A percentile compares a stretch with the other conserved stretches of the same genome.
phyloP scores from a whole-genome alignment of 2,888 invertebrate species.

The Tiliacea citrago region DNA sequence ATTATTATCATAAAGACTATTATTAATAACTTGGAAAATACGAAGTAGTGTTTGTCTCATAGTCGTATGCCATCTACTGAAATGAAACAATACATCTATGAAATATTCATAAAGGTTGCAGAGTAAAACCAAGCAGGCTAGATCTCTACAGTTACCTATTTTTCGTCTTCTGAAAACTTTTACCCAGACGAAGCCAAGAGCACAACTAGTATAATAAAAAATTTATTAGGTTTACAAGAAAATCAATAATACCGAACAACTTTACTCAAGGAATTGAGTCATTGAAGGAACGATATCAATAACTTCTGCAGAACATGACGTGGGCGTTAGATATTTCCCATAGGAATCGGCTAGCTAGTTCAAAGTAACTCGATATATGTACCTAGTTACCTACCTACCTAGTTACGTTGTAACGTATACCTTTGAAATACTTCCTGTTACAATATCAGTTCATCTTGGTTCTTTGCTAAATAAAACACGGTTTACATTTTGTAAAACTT shows the following conservation, averaged over 20 bases:
- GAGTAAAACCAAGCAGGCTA: too few species aligned
- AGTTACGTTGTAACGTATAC: neutral
- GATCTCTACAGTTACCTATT: neutral
- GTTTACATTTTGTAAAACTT: neutral
- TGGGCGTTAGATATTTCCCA: slow-evolving; percentile 27
- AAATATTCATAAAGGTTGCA: too few species aligned
- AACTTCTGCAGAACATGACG: slow-evolving; percentile 15
- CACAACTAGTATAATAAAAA: neutral
- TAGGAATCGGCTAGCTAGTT: slow-evolving; percentile 2
- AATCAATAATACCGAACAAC: slow-evolving; percentile 14
- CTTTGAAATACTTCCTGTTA: neutral
- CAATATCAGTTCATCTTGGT: neutral
- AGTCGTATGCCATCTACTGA: too few species aligned
- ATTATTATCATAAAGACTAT: too few species aligned
- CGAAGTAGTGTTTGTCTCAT: too few species aligned
- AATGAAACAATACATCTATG: too few species aligned
- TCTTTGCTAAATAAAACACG: neutral
- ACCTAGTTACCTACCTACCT: neutral
- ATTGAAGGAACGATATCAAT: slow-evolving; percentile 21
- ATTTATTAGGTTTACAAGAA: slow-evolving; percentile 1
- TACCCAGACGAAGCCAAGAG: too few species aligned
- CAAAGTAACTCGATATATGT: neutral
- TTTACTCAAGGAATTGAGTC: slow-evolving; percentile 5
- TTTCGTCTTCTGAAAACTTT: neutral
- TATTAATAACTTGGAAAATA: too few species aligned